A percentile compares a stretch with the other conserved stretches of the same genome.
These are phyloP conservation scores for Limanda limanda DNA, from an alignment of 2,113 vertebrate genomes.

Conservation along the genomic window DNA sequence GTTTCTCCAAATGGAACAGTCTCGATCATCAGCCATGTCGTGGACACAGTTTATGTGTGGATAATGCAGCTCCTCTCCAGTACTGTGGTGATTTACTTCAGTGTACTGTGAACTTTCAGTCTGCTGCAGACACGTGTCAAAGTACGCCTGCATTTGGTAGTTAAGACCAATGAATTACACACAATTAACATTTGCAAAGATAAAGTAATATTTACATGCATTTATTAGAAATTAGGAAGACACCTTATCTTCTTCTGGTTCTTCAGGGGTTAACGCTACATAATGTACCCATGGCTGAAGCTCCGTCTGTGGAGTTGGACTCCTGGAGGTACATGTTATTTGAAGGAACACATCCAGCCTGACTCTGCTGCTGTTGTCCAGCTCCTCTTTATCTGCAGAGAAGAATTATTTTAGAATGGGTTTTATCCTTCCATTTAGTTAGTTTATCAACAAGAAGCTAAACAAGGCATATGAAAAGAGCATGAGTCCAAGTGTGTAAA, in stretches of 20 bases:
- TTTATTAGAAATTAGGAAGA: background rate
- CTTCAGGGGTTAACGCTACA: slow-evolving; percentile 15
- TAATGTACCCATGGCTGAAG: slow-evolving; percentile 21
- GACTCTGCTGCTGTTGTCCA: background rate
- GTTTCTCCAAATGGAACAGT: background rate
- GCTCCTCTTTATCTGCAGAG: slow-evolving; percentile 19
- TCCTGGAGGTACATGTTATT: slow-evolving; percentile 35
- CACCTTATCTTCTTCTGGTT: slow-evolving; percentile 43
- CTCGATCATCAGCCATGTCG: background rate
- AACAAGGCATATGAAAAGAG: no score
- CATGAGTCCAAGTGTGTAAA: no score
- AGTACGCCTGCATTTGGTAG: background rate
- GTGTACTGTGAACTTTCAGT: background rate
- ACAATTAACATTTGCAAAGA: background rate
- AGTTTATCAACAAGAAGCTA: no score
- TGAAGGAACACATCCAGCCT: slow-evolving; percentile 48
- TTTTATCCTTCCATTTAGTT: no score
- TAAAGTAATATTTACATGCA: background rate
- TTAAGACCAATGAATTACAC: background rate
- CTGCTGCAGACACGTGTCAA: background rate
- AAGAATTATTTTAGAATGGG: background rate
- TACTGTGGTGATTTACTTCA: background rate
- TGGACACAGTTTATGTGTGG: background rate
- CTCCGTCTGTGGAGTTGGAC: slow-evolving; percentile 38
- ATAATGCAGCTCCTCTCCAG: background rate